These are phyloP conservation scores for Aphaenogaster floridana DNA, from an alignment of 1,140 invertebrate species.

Conservation along the genomic window DNA sequence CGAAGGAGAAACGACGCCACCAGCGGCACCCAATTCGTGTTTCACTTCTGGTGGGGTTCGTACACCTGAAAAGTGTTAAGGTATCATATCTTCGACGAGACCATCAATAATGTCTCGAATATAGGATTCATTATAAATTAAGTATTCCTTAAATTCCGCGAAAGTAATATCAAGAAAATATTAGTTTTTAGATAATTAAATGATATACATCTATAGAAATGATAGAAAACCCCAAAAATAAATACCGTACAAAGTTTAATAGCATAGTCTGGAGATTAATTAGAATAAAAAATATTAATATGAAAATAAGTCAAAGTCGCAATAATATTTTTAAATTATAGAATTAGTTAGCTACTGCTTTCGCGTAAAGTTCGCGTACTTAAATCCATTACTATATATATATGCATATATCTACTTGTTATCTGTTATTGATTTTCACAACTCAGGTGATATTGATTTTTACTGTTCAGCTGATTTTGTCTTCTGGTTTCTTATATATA, in stretches of 20 bases:
- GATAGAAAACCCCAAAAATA: not conserved
- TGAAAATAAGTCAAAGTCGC: not conserved
- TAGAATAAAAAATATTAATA: not conserved
- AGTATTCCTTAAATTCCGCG: not conserved
- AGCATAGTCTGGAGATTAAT: not conserved
- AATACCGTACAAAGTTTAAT: not conserved
- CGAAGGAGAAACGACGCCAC: slow-evolving; percentile 86
- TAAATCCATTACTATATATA: not conserved
- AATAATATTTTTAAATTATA: slow-evolving; percentile 1
- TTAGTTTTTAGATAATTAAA: not conserved
- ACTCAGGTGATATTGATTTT: not conserved
- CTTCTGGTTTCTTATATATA: not conserved
- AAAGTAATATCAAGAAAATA: not conserved
- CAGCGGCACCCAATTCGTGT: slow-evolving; percentile 89
- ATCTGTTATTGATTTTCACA: slow-evolving; percentile 11
- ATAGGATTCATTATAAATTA: not conserved
- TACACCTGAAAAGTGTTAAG: slow-evolving; percentile 87
- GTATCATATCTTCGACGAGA: slow-evolving; percentile 65
- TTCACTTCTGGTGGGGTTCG: slow-evolving; percentile 91
- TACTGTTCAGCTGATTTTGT: not conserved
- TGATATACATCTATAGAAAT: not conserved
- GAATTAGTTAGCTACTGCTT: not conserved
- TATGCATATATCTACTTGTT: not conserved
- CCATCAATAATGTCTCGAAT: not conserved
- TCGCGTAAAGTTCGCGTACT: not conserved